Evolutionary conservation across 2,797 vertebrate species (phyloP).

Genomic region (Acipenser oxyrinchus): DNA sequence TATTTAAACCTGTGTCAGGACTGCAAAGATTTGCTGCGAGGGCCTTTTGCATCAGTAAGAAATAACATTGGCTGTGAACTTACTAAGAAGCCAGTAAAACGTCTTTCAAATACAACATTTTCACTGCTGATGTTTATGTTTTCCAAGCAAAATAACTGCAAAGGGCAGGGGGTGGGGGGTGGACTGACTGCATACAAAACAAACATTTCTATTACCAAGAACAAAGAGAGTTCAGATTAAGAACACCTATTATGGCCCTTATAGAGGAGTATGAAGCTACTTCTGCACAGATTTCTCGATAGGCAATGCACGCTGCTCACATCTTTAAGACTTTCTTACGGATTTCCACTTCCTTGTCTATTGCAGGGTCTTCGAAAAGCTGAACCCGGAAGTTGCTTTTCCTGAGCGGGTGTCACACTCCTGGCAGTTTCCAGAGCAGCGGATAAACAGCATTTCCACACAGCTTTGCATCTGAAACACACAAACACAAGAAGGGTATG

Average conservation of each 20-base stretch:
- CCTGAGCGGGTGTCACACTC: conserved; percentile 89
- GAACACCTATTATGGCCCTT: too few relatives aligned
- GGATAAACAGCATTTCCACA: conserved; percentile 90
- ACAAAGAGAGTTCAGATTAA: conserved; percentile 56
- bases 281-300: background rate
- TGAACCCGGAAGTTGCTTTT: conserved; percentile 95
- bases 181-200: conserved; percentile 73
- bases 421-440: conserved; percentile 88
- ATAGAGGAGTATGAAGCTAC: too few relatives aligned
- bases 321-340: conserved; percentile 95
- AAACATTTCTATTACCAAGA: conserved; percentile 61
- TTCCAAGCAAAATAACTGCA: too few relatives aligned
- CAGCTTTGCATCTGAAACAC: conserved; percentile 82
- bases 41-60: too few relatives aligned
- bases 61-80: too few relatives aligned
- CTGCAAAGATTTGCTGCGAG: too few relatives aligned
- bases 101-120: too few relatives aligned
- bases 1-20: too few relatives aligned
- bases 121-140: too few relatives aligned
- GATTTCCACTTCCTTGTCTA: conserved; percentile 98
- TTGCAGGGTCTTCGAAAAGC: conserved; percentile 89
- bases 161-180: conserved; percentile 4
- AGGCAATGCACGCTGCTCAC: conserved; percentile 44
- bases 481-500: too few relatives aligned
- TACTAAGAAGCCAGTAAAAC: too few relatives aligned